Base-by-base conservation (phyloP, 2,113 vertebrate species). In the Himantopus leucocephalus region DNA sequence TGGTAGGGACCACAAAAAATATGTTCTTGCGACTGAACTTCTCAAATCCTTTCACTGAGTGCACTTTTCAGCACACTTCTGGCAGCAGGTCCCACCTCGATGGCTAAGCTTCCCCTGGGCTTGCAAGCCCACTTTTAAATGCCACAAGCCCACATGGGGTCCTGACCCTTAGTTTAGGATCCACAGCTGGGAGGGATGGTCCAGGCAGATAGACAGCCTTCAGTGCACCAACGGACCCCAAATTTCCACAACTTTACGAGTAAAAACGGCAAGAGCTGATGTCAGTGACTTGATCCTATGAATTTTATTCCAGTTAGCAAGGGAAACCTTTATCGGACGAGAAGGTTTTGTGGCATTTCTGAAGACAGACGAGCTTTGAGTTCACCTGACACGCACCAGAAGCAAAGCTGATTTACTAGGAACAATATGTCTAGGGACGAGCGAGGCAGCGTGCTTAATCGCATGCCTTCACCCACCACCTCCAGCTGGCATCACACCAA, bases 401-500 rank as follows among this genome's bases (percentile, higher is more conserved):
- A 74, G 41, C 60, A 72, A 41, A 78, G 73, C 23, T 96, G 94
- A 86, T 95, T 90, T 94, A 83, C 50, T 50, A 30, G 94, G 87
- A 81, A 62, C 37, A 52, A 14, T 22, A 26, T 5, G 29, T 18
- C 59, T 47, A 30, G 68, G 73, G 92, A 71, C 63, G 72, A 92
- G 76, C 8, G 4, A 94, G 84, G 15, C 66, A 76, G 34, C 1
- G 2, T 63, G 29, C 37, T 94, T 70, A 37, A 66, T 82, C 50
- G 1, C 63, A 3, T 78, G 30, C 63, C 92, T 77, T 92, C 92
- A 86, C 26, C 94, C 76, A 22, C 64, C 88, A 94, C 88, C 72
- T 93, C 94, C 34, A 11, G 1, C 75, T 95, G 85, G 91, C 94
- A 76, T 14, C 73, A 8, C 82, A 92, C 94, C 90, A 95, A 95